Percentiles rank a stretch among this genome's conserved stretches.
Conservation (phyloP, 1,140 invertebrate species). For the Anagrus nilaparvatae region DNA sequence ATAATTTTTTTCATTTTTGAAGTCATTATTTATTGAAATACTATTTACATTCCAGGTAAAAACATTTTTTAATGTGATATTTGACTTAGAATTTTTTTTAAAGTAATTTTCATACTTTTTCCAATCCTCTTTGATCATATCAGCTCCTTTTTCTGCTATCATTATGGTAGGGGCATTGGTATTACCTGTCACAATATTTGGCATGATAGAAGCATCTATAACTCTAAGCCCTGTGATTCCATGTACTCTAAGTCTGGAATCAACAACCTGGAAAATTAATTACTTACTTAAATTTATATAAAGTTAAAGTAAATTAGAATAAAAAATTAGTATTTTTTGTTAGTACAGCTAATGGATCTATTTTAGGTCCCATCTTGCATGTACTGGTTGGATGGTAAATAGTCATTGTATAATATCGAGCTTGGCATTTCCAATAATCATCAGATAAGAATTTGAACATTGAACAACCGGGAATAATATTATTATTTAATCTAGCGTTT, state of each 20-base stretch:
- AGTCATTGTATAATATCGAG: slow-evolving; percentile 52
- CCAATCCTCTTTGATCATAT: slow-evolving; percentile 54
- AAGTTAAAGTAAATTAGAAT: too few relatives aligned
- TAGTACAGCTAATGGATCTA: slow-evolving; percentile 30
- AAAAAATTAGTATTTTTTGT: too few relatives aligned
- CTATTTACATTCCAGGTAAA: too few relatives aligned
- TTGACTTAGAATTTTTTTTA: too few relatives aligned
- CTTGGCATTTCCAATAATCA: slow-evolving; percentile 59
- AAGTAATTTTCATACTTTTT: too few relatives aligned
- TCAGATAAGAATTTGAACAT: slow-evolving; percentile 47
- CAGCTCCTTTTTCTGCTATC: slow-evolving; percentile 57
- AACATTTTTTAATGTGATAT: too few relatives aligned
- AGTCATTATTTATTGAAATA: too few relatives aligned
- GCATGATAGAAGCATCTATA: slow-evolving; percentile 65
- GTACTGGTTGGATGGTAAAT: slow-evolving; percentile 28
- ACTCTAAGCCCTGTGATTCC: slow-evolving; percentile 52
- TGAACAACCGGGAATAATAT: slow-evolving; percentile 50
- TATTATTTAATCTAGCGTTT: slow-evolving; percentile 51
- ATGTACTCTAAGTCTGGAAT: slow-evolving; percentile 47
- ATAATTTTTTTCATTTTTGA: too few relatives aligned
- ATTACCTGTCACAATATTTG: slow-evolving; percentile 55
- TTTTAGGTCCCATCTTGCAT: slow-evolving; percentile 41
- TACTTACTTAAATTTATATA: not conserved
- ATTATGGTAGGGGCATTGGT: slow-evolving; percentile 60
- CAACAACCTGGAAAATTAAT: slow-evolving; percentile 42